phyloP scores from a whole-genome alignment of 1,140 invertebrate species.

The Steinernema khuongi region DNA sequence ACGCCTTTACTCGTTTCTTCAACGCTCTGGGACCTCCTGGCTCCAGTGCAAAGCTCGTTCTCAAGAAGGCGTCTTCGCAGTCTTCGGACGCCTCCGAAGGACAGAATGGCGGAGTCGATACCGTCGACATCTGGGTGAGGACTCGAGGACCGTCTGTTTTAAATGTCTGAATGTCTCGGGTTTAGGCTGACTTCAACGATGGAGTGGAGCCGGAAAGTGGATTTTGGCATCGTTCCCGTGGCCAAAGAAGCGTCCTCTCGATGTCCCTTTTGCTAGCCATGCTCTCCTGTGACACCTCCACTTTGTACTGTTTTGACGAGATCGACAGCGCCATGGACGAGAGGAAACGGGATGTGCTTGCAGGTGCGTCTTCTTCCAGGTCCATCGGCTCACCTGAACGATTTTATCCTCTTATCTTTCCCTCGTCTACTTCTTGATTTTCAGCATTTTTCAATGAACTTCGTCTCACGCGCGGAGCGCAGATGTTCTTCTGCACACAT shows the following conservation, averaged over 20 bases:
- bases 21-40: not conserved
- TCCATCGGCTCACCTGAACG: too few relatives aligned
- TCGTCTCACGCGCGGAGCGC: not conserved
- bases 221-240: not conserved
- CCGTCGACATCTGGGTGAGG: not conserved
- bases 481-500: constrained; percentile 12
- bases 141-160: not conserved
- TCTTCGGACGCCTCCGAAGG: not conserved
- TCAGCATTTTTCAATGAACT: not conserved
- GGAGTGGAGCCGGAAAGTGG: constrained; percentile 8
- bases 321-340: constrained; percentile 6
- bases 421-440: not conserved
- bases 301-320: not conserved
- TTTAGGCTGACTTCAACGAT: not conserved
- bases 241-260: not conserved
- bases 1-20: not conserved
- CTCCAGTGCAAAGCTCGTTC: not conserved
- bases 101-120: not conserved
- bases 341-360: not conserved
- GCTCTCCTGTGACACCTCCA: not conserved
- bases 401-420: not conserved
- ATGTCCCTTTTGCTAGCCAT: not conserved
- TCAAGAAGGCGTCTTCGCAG: not conserved
- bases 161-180: not conserved
- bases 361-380: too few relatives aligned